Evolutionary conservation across 2,888 invertebrate species (phyloP).

Genomic region (Apotomis capreana): DNA sequence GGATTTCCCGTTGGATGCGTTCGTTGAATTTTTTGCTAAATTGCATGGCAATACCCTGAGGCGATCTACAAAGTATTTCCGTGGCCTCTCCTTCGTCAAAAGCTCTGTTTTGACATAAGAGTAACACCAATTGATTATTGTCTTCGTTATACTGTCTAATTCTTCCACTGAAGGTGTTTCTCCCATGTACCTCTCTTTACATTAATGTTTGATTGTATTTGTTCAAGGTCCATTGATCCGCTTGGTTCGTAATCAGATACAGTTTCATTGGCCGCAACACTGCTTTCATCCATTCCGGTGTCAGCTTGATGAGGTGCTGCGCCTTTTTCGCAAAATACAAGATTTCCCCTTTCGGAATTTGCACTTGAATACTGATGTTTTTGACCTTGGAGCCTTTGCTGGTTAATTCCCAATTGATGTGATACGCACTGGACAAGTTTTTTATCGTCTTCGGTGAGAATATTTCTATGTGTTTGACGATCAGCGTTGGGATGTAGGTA

Average conservation of each 20-base stretch:
- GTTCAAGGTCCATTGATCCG: background rate
- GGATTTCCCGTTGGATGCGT: too few species aligned
- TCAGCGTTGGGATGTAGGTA: slow-evolving; percentile 1
- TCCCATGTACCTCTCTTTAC: too few species aligned
- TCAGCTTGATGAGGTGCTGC: background rate
- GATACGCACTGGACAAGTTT: background rate
- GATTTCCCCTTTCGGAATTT: too few species aligned
- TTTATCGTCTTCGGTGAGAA: slow-evolving; percentile 1
- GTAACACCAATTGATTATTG: too few species aligned
- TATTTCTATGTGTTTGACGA: background rate
- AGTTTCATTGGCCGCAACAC: background rate
- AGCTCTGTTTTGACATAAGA: background rate
- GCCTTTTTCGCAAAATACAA: background rate
- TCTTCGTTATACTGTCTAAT: too few species aligned
- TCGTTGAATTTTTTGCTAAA: too few species aligned
- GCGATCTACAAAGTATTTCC: background rate
- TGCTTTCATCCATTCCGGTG: background rate
- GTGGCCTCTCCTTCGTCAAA: background rate
- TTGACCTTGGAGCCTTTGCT: too few species aligned
- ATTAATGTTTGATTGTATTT: background rate
- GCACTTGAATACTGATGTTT: too few species aligned
- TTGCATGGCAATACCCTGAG: too few species aligned
- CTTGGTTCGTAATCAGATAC: background rate
- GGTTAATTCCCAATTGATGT: too few species aligned
- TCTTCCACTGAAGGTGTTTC: too few species aligned